Evolutionary conservation across 1,140 invertebrate species (phyloP), one percentile per base, ranked within the genome.

Genomic region (Drosophila repletoides): DNA sequence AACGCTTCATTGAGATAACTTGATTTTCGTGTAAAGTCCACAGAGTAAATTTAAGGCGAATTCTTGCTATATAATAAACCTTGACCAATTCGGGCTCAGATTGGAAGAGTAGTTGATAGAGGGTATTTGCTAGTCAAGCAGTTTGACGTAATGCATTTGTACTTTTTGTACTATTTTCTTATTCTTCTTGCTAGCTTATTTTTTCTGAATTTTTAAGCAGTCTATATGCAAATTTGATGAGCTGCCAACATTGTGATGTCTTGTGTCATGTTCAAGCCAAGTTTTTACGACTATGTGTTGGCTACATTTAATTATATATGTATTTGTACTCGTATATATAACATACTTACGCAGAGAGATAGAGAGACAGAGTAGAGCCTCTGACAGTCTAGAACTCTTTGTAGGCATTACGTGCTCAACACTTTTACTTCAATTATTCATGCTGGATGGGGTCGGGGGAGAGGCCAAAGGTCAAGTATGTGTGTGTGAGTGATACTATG

Each of bases 351-450:
- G 21, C 6, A 43, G 6, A 43, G 14, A 52, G 12, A 17, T 10
- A 2, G 14, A 36, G 29, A 6, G 12, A 15, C 10, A 9, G 22
- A 31, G 34, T 10, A 19, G n/a, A 14, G 33, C 46, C 12, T 56
- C 41, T 31, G 63, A 40, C 49, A 41, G 63, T 21, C 34, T 59
- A 26, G 53, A 55, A 49, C 64, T 43, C 58, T 67, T 59, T 67
- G 40, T 61, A 61, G 56, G 64, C 64, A 67, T 67, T 67, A 67
- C 46, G 38, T 60, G 64, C 38, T 67, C 56, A 61, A 67, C 64
- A 61, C 64, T 68, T 63, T 63, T 55, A 64, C 65, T 68, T 68
- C 58, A 68, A 68, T 68, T 63, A 68, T 68, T 68, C 41, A 68
- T 68, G 41, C 49, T 9, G 6, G 22, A 5, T n/a, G 15, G 24